Evolutionary conservation across 1,140 invertebrate species (phyloP).

Genomic region (Teleopsis dalmanni): DNA sequence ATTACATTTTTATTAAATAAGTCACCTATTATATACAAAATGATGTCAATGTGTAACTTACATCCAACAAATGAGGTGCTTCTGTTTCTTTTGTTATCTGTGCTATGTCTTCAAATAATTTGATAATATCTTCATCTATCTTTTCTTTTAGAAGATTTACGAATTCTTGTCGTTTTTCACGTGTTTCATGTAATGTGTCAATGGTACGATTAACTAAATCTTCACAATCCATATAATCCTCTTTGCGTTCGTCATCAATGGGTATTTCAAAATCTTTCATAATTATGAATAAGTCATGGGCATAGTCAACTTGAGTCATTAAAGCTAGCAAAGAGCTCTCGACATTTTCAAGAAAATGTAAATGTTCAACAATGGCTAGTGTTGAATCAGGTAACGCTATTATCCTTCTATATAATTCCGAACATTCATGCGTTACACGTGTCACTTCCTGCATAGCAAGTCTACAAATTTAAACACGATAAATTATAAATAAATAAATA

Average conservation of each 20-base stretch:
- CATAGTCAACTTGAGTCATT: conserved; percentile 57
- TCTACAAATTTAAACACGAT: no score
- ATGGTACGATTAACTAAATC: conserved; percentile 47
- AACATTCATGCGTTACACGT: conserved; percentile 50
- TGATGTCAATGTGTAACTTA: no score
- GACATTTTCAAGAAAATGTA: conserved; percentile 61
- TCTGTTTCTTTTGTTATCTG: conserved; percentile 45
- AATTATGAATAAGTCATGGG: conserved; percentile 64
- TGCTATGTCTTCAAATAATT: conserved; percentile 48
- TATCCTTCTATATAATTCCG: conserved; percentile 55
- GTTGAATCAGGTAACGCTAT: conserved; percentile 55
- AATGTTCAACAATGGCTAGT: conserved; percentile 58
- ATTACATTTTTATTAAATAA: background rate
- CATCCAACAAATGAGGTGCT: conserved; percentile 26
- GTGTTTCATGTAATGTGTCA: conserved; percentile 40
- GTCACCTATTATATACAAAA: background rate
- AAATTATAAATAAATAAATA: no score
- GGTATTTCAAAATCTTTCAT: conserved; percentile 63
- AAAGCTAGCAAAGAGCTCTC: conserved; percentile 54
- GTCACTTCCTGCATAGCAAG: conserved; percentile 56
- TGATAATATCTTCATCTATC: conserved; percentile 49
- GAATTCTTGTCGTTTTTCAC: conserved; percentile 48
- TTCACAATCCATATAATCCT: conserved; percentile 51
- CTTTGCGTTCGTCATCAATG: conserved; percentile 54
- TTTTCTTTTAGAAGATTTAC: conserved; percentile 48